These are phyloP conservation scores for Capromys pilorides DNA, from an alignment of 2,797 vertebrate species.

Conservation along the genomic window DNA sequence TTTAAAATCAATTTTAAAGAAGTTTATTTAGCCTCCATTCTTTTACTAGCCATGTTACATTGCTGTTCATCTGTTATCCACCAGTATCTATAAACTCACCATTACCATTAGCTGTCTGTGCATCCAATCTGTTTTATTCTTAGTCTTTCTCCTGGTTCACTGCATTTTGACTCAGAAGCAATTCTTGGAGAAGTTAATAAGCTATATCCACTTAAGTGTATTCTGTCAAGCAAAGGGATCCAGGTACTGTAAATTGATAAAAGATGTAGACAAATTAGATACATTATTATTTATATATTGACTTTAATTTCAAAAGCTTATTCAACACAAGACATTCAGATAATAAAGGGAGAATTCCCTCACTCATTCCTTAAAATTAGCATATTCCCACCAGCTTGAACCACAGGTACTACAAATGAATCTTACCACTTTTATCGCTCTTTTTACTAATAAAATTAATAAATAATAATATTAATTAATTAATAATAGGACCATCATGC, in stretches of 20 bases:
- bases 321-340: conserved; percentile 35
- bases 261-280: neutral
- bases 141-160: conserved; percentile 40
- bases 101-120: conserved; percentile 24
- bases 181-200: conserved; percentile 52
- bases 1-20: neutral
- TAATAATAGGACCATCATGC: neutral
- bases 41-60: neutral
- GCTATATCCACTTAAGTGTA: conserved; percentile 39
- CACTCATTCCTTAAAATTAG: neutral
- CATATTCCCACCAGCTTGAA: neutral
- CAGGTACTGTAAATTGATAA: conserved; percentile 32
- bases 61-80: neutral
- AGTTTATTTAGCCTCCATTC: neutral
- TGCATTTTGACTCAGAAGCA: conserved; percentile 23
- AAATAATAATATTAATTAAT: neutral
- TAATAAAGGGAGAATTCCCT: conserved; percentile 27
- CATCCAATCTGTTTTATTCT: conserved; percentile 12
- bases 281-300: conserved; percentile 41
- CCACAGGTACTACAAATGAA: neutral
- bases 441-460: neutral
- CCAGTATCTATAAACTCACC: neutral
- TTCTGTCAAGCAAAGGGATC: conserved; percentile 42
- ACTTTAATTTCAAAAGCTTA: conserved; percentile 45
- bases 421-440: neutral